phyloP scores from a whole-genome alignment of 2,797 vertebrate genomes.

The Brotula barbata region DNA sequence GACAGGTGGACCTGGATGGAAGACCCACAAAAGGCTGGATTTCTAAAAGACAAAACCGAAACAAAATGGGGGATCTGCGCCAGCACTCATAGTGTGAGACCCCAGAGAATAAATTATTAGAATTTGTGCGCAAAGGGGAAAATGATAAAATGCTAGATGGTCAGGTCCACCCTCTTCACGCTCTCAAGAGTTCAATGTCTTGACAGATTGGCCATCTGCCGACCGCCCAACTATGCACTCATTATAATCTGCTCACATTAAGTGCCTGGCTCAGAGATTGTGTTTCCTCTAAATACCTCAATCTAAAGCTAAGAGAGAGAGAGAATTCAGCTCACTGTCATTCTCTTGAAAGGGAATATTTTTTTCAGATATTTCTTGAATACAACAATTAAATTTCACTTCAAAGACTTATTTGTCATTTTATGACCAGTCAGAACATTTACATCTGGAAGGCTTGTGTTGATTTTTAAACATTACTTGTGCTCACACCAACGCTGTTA shows the following conservation, averaged over 20 bases:
- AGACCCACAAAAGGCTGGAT: no score
- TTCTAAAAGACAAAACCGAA: no score
- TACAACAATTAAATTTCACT: constrained; percentile 17
- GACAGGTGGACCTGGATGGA: no score
- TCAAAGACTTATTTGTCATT: constrained; percentile 17
- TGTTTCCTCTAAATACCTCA: constrained; percentile 1
- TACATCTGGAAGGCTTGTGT: no score
- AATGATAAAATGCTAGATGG: no score
- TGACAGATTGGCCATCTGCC: constrained; percentile 76
- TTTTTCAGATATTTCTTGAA: constrained; percentile 16
- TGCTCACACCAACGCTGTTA: no score
- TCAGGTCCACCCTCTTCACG: constrained; percentile 30
- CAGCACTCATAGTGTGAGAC: no score
- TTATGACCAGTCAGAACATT: no score
- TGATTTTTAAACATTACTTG: neutral
- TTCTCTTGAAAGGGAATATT: neutral
- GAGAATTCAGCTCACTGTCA: neutral
- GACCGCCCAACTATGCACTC: constrained; percentile 57
- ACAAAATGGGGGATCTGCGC: no score
- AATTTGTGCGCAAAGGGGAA: no score
- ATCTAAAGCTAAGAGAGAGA: constrained; percentile 7
- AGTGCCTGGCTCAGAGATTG: constrained; percentile 34
- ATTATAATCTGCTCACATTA: constrained; percentile 71
- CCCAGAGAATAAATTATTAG: no score
- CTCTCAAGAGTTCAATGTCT: constrained; percentile 52